Evolutionary conservation across 2,888 invertebrate species (phyloP).

Genomic region (Philaethria dido): DNA sequence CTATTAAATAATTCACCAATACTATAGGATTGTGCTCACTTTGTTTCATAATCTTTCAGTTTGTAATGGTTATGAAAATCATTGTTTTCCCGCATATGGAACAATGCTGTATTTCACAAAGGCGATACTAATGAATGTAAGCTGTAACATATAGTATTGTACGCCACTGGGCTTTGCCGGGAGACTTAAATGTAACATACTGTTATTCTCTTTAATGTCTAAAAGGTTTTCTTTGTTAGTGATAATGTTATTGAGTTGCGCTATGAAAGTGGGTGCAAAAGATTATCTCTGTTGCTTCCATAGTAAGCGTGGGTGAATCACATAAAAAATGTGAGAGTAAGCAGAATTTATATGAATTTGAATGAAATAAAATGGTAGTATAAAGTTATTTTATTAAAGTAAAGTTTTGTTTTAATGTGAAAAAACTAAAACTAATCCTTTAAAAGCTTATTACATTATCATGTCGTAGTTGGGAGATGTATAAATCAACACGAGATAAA

Average conservation of each 20-base stretch:
- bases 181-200: slow-evolving; percentile 25
- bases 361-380: not conserved
- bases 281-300: not conserved
- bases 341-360: not conserved
- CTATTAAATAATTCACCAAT: slow-evolving; percentile 8
- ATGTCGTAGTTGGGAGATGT: not conserved
- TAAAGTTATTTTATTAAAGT: not conserved
- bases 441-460: not conserved
- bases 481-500: too few relatives aligned
- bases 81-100: slow-evolving; percentile 31
- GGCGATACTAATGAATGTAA: slow-evolving; percentile 36
- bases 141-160: slow-evolving; percentile 26
- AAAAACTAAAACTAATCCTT: not conserved
- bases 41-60: slow-evolving; percentile 26
- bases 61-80: slow-evolving; percentile 31
- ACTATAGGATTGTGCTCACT: slow-evolving; percentile 14
- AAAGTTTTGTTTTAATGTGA: not conserved
- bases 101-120: slow-evolving; percentile 37
- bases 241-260: slow-evolving; percentile 19
- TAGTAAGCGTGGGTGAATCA: not conserved
- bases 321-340: not conserved
- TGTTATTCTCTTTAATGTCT: slow-evolving; percentile 19
- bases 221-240: slow-evolving; percentile 24
- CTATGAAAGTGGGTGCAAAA: not conserved
- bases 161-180: slow-evolving; percentile 17